These are phyloP conservation scores for Ramphastos sulfuratus DNA, from an alignment of 2,113 vertebrate genomes.

Conservation along the genomic window DNA sequence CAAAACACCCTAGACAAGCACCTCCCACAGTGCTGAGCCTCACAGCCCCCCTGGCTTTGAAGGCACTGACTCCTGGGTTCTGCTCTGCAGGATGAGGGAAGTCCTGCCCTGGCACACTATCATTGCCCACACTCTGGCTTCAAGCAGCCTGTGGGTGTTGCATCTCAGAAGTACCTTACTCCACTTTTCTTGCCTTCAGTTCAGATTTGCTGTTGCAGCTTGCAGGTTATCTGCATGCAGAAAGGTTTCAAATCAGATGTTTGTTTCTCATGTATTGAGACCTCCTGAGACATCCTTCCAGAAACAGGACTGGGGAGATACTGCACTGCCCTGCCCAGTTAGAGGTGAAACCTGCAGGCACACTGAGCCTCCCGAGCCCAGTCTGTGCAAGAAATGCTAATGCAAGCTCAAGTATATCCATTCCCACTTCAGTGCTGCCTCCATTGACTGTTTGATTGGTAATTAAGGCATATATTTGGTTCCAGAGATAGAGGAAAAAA, in stretches of 20 bases:
- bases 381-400: not conserved
- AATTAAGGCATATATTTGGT: slow-evolving; percentile 53
- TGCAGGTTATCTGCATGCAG: not conserved
- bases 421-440: not conserved
- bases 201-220: not conserved
- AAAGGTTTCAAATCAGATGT: not conserved
- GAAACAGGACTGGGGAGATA: not conserved
- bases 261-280: not conserved
- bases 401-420: not conserved
- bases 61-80: not conserved
- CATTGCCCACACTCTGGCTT: not conserved
- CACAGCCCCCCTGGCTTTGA: not conserved
- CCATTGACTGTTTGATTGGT: slow-evolving; percentile 33
- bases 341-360: not conserved
- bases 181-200: not conserved
- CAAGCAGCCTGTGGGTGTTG: not conserved
- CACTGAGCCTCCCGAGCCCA: not conserved
- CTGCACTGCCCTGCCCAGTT: not conserved
- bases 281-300: not conserved
- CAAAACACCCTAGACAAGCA: not conserved
- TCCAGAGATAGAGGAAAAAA: not conserved
- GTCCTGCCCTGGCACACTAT: not conserved
- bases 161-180: not conserved
- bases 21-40: not conserved
- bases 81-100: not conserved